Percentiles rank a stretch among this genome's conserved stretches.
These are phyloP conservation scores for Macropis europaea DNA, from an alignment of 2,888 invertebrate species.

Conservation along the genomic window DNA sequence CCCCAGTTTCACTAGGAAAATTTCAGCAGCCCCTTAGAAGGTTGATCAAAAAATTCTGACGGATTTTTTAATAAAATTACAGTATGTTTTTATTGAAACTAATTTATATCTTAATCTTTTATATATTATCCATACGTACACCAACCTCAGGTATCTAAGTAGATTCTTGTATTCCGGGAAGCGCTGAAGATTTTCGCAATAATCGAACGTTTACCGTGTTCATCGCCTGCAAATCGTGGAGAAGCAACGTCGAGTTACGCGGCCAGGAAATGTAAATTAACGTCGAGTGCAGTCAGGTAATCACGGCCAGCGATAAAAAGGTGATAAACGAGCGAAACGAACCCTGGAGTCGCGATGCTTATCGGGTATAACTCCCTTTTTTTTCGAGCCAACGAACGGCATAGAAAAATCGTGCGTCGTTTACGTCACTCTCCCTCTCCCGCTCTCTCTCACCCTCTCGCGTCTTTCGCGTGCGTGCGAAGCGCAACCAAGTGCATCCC, in stretches of 20 bases:
- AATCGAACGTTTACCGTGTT: too few relatives aligned
- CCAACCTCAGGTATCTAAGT: too few relatives aligned
- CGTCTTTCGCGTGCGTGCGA: background rate
- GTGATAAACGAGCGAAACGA: constrained; percentile 64
- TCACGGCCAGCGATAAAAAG: constrained; percentile 66
- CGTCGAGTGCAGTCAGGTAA: constrained; percentile 61
- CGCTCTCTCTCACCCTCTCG: constrained; percentile 20
- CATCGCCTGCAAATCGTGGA: constrained; percentile 30
- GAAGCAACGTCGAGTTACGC: constrained; percentile 12
- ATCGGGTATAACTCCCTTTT: constrained; percentile 56
- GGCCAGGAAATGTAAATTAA: constrained; percentile 63
- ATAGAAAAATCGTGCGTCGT: constrained; percentile 54
- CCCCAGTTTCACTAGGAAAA: too few relatives aligned
- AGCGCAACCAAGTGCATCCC: constrained; percentile 47
- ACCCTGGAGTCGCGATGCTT: constrained; percentile 57
- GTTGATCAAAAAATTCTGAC: too few relatives aligned
- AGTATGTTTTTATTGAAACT: too few relatives aligned
- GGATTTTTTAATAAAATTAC: too few relatives aligned
- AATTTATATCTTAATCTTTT: too few relatives aligned
- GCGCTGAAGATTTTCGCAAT: too few relatives aligned
- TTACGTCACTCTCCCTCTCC: constrained; percentile 43
- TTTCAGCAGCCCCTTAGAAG: too few relatives aligned
- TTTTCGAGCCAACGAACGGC: constrained; percentile 46
- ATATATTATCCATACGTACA: too few relatives aligned
- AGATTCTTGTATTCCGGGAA: too few relatives aligned